Percentiles rank a stretch among this genome's conserved stretches.
phyloP scores from a whole-genome alignment of 2,113 vertebrate genomes.

The Daboia siamensis region DNA sequence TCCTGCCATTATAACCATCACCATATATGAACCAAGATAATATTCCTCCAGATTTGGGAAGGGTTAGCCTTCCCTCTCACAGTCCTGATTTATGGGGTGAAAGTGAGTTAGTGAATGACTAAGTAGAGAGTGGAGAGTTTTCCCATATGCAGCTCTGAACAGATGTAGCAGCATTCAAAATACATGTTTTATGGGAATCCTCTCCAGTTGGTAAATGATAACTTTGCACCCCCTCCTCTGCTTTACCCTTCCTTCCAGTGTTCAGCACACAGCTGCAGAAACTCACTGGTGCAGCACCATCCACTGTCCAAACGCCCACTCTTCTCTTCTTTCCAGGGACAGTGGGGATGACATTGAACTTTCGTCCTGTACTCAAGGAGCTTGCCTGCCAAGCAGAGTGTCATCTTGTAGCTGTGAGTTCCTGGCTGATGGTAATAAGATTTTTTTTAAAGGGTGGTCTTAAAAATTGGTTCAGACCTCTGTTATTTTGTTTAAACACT shows the following conservation, averaged over 20 bases:
- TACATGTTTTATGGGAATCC: background rate
- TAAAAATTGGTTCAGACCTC: background rate
- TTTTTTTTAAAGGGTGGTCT: background rate
- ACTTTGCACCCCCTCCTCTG: background rate
- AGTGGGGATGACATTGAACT: constrained; percentile 91
- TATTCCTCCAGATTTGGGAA: background rate
- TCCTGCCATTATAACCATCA: background rate
- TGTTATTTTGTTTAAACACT: background rate
- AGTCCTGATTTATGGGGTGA: background rate
- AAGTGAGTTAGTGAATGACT: background rate
- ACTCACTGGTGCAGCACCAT: background rate
- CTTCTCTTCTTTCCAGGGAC: constrained; percentile 75
- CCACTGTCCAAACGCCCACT: accelerated
- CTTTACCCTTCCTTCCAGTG: background rate
- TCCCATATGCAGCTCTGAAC: background rate
- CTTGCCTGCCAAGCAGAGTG: constrained; percentile 76
- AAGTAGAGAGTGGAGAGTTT: background rate
- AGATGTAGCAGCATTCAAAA: background rate
- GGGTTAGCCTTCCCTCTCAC: background rate
- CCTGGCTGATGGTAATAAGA: constrained; percentile 82
- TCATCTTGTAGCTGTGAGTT: constrained; percentile 94
- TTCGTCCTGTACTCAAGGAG: constrained; percentile 81
- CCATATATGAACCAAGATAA: background rate
- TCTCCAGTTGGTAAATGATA: background rate
- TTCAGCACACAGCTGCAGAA: background rate